Evolutionary conservation across 2,797 vertebrate species (phyloP), one percentile per base, ranked within the genome.

Genomic region (Malacoctenus gilli): DNA sequence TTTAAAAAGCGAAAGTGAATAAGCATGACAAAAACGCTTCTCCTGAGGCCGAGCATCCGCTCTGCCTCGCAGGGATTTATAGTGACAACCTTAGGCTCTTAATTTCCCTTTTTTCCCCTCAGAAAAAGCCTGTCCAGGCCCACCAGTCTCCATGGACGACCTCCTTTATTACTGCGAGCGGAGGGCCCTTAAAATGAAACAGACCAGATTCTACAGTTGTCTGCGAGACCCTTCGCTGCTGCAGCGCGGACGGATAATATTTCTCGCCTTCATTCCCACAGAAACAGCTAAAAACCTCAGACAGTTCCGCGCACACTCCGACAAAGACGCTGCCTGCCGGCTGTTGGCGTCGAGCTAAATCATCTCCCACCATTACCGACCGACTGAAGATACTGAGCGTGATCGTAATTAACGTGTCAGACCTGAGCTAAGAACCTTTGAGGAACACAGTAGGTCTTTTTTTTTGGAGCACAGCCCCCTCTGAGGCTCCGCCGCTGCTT

Each of bases 31-130:
- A 59, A 72, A 70, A 72, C 36, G 31, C 47, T 28, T 55, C 44
- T 34, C 36, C 58, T 43, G 22, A 37, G 43, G 47, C 48, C n/a
- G 5, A 69, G 50, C 35, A 43, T 76, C 66, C 18, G 32, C 43
- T 15, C 48, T 38, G 59, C 52, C 51, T 53, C 48, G 42, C 32
- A 37, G 53, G 62, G 71, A 85, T 84, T 80, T 70, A 86, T 49
- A 57, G 60, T 30, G 62, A 71, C 72, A 87, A 72, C 9, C 62
- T 4, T 46, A 50, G 57, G 51, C 69, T 68, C 65, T 83, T 80
- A 48, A 74, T 85, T 79, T 41, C 34, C 61, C 51, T 10, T 37
- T 53, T n/a, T 70, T 57, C 37, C 19, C 32, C 38, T 12, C 22
- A 63, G 46, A 64, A 59, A 62, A 61, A 21, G 8, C 42, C 58